Conservation (phyloP, 2,888 invertebrate species). For the Lithophane semibrunnea region DNA sequence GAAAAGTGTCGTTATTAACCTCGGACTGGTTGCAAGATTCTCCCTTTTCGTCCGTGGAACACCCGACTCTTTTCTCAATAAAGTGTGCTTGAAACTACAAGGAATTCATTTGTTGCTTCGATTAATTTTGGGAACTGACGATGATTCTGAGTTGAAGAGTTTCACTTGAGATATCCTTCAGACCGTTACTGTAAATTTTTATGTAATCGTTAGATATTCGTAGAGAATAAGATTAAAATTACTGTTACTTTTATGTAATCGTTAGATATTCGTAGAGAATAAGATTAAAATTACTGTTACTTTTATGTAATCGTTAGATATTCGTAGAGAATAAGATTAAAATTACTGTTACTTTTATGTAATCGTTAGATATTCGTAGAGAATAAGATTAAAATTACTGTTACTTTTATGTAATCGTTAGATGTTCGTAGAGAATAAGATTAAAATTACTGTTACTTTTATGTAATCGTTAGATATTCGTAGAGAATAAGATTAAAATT, state of each 20-base stretch:
- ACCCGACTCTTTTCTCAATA: not conserved
- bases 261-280: not conserved
- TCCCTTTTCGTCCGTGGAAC: not conserved
- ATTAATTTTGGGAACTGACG: not conserved
- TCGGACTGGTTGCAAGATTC: not conserved
- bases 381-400: too few species aligned
- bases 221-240: too few species aligned
- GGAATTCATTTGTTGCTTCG: not conserved
- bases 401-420: not conserved
- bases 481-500: too few species aligned
- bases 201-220: not conserved
- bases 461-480: not conserved
- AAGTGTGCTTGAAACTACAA: not conserved
- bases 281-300: too few species aligned
- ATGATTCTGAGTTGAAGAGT: not conserved
- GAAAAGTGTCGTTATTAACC: not conserved
- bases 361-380: not conserved
- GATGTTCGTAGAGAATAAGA: not conserved
- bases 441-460: not conserved
- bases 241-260: not conserved
- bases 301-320: not conserved
- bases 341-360: not conserved
- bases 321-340: too few species aligned
- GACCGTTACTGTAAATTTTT: not conserved
- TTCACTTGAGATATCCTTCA: not conserved